Evolutionary conservation across 2,888 invertebrate genomes (phyloP), one percentile per base, ranked within the genome.

Genomic region (Diarsia rubi): DNA sequence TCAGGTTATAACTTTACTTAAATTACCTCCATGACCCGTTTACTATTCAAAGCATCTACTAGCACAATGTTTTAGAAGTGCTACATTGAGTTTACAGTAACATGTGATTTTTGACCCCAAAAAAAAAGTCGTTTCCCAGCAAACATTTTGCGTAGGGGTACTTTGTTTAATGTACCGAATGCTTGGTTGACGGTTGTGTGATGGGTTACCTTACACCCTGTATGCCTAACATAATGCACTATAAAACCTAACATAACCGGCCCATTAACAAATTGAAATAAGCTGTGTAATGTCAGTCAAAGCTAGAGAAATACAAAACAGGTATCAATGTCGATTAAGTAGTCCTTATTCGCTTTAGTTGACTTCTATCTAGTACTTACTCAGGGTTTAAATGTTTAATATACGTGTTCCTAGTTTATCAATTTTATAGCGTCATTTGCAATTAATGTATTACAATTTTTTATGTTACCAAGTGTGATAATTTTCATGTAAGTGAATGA

Each of bases 351-450:
- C 44, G 37, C 4, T 9, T 79, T 71, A 79, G 80, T 60, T 24
- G 80, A 62, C 49, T 71, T 70, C 60, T 49, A 75, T 70, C 71
- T 21, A 59, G 79, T 74, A 47, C 4, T 8, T 27, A 47, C 12
- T 37, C 37, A 8, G 37, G 21, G 16, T 76, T 73, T 54, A 57
- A 8, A 8, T 16, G 16, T 76, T 73, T 54, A 57, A 80, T 47
- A 63, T 24, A 60, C 81, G 14, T 82, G 0, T 62, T 65, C 14
- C 27, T n/a, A 54, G 5, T 62, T 63, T 59, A 45, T 63, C 67
- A 12, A 54, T 73, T 76, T 47, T 21, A 63, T 63, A 42, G 27
- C 42, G 6, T 42, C 27, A 71, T 14, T 47, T 54, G 54, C n/a
- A 6, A n/a, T 54, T 54, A n/a, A n/a, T n/a, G n/a, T 52, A n/a